These are phyloP conservation scores for Geotrypetes seraphini DNA, from an alignment of 2,797 vertebrate species.

Conservation along the genomic window DNA sequence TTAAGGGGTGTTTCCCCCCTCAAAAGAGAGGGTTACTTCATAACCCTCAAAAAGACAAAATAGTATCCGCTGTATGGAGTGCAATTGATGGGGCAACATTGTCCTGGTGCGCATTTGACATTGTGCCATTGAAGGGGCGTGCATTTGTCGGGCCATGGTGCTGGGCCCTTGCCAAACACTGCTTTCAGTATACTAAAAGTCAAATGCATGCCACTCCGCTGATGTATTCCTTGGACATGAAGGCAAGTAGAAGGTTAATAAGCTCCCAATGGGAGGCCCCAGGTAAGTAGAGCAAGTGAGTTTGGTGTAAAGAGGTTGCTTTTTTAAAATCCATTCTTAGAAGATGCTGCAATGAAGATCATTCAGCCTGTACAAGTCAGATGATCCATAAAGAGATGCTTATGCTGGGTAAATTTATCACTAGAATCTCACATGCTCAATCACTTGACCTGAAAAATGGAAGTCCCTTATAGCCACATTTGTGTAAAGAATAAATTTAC, in stretches of 20 bases:
- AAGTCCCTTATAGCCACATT: constrained; percentile 6
- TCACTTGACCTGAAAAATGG: constrained; percentile 36
- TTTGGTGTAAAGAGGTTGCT: constrained; percentile 36
- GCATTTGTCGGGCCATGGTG: too few relatives aligned
- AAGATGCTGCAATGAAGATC: constrained; percentile 44
- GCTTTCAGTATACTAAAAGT: too few relatives aligned
- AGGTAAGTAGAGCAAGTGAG: constrained; percentile 42
- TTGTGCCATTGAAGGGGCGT: too few relatives aligned
- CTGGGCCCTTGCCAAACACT: too few relatives aligned
- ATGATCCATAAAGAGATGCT: constrained; percentile 33
- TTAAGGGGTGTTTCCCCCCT: too few relatives aligned
- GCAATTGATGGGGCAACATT: too few relatives aligned
- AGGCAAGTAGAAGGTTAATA: constrained; percentile 23
- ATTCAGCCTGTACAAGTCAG: constrained; percentile 36
- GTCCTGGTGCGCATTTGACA: too few relatives aligned
- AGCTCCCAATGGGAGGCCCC: constrained; percentile 23
- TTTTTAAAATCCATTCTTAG: constrained; percentile 43
- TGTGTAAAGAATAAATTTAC: constrained; percentile 27
- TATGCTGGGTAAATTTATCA: constrained; percentile 20
- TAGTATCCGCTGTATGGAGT: too few relatives aligned
- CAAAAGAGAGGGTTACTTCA: too few relatives aligned
- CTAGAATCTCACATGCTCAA: background rate
- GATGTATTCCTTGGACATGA: accelerated
- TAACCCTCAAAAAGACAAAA: too few relatives aligned
- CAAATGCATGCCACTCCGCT: too few relatives aligned